phyloP scores from a whole-genome alignment of 2,888 invertebrate species.

The Enoplolaimus lenunculus region DNA sequence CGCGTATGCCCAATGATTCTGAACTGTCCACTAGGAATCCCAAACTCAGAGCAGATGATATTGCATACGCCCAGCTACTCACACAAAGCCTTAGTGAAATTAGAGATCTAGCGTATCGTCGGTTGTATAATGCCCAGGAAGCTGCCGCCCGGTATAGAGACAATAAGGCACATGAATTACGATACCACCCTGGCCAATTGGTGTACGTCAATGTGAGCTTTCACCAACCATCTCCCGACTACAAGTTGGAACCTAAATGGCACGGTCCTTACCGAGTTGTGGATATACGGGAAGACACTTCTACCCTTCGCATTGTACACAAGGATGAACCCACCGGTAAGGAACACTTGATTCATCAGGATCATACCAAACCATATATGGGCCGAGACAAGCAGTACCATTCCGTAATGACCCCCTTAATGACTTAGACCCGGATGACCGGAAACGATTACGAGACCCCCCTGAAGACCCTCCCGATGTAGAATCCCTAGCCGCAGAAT shows the following conservation, averaged over 20 bases:
- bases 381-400: background rate
- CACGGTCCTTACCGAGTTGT: constrained; percentile 1
- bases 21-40: background rate
- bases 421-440: background rate
- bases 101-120: too few relatives aligned
- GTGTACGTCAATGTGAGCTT: background rate
- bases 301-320: too few relatives aligned
- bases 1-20: background rate
- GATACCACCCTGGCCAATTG: background rate
- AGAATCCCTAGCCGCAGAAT: too few relatives aligned
- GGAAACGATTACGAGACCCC: too few relatives aligned
- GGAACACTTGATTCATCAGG: too few relatives aligned
- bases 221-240: background rate
- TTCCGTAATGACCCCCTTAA: background rate
- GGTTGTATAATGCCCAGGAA: too few relatives aligned
- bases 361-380: too few relatives aligned
- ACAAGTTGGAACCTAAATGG: background rate
- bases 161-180: background rate
- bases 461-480: too few relatives aligned
- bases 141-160: too few relatives aligned
- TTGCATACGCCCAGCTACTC: too few relatives aligned
- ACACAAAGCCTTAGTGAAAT: too few relatives aligned
- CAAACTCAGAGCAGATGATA: background rate
- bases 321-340: too few relatives aligned
- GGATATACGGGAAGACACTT: background rate